Base-by-base conservation (phyloP, 2,888 invertebrate genomes). In the Brachyopa scutellaris region DNA sequence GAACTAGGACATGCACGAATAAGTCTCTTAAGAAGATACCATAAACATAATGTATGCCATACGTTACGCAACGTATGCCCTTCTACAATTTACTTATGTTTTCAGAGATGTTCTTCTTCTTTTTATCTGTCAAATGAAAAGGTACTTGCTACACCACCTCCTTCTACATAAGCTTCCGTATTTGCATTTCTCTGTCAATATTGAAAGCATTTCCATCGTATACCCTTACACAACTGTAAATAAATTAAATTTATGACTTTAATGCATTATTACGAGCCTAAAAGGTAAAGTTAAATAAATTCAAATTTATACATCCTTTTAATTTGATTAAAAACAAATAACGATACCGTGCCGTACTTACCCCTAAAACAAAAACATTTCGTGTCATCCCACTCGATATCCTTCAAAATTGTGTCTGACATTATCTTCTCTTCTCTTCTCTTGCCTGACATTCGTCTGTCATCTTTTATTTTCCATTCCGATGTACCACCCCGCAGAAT, bases 321-420 rank as follows among this genome's bases (percentile, higher is more conserved):
- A 80, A 76, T 80, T 80, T 62, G 69, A 80, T 76, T 80, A 80
- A 80, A 80, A 69, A 69, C 57, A 73, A 79, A 67, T 79, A 61
- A 29, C 53, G 42, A 40, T 49, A 38, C 57, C 42, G 33, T 26
- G 9, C 13, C 17, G 15, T 23, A 64, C 42, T 57, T 33, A 49
- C n/a, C n/a, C n/a, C n/a, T n/a, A n/a, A 21, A 57, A 73, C 38
- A 62, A 40, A 13, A 23, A 15, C 23, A 17, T 55, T 55, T 26
- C 21, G 17, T 62, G 29, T 51, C 64, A 31, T 33, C 26, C 66
- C 61, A 53, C 15, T 45, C 21, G 36, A 67, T 74, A 59, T 26
- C 69, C 53, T 61, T 62, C 64, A 42, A 47, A 67, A 40, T 61
- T 49, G 73, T 29, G 45, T 49, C 61, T 49, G 74, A 69, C 69